Evolutionary conservation across 2,797 vertebrate species (phyloP).

Genomic region (Typhlichthys subterraneus): DNA sequence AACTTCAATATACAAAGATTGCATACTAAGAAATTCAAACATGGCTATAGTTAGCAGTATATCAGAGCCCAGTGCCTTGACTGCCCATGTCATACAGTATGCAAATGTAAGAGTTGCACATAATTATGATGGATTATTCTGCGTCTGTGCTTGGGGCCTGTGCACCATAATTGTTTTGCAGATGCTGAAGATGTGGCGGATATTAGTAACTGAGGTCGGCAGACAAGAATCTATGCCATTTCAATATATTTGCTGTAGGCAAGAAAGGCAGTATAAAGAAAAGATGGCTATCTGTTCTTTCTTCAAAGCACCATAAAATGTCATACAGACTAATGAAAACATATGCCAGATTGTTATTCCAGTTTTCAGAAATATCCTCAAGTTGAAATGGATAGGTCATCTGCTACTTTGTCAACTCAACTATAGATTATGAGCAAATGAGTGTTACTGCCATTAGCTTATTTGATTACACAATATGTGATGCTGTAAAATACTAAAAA

Average conservation of each 20-base stretch:
- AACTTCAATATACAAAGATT: no score
- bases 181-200: conserved; percentile 84
- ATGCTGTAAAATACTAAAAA: conserved; percentile 1
- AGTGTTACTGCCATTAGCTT: background rate
- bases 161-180: conserved; percentile 85
- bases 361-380: background rate
- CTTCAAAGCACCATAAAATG: conserved; percentile 8
- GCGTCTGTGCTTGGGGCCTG: conserved; percentile 75
- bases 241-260: conserved; percentile 45
- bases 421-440: background rate
- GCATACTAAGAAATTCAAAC: no score
- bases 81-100: conserved; percentile 43
- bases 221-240: conserved; percentile 64
- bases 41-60: no score
- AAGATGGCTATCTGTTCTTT: conserved; percentile 10
- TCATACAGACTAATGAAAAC: background rate
- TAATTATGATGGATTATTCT: conserved; percentile 92
- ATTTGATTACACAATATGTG: background rate
- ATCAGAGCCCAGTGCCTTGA: conserved; percentile 10
- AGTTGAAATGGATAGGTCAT: background rate
- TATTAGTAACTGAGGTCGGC: conserved; percentile 81
- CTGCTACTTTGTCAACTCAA: background rate
- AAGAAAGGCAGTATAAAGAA: conserved; percentile 11
- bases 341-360: background rate
- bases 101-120: conserved; percentile 81